Evolutionary conservation across 2,113 vertebrate genomes (phyloP), one percentile per base, ranked within the genome.

Genomic region (Aegithalos caudatus): DNA sequence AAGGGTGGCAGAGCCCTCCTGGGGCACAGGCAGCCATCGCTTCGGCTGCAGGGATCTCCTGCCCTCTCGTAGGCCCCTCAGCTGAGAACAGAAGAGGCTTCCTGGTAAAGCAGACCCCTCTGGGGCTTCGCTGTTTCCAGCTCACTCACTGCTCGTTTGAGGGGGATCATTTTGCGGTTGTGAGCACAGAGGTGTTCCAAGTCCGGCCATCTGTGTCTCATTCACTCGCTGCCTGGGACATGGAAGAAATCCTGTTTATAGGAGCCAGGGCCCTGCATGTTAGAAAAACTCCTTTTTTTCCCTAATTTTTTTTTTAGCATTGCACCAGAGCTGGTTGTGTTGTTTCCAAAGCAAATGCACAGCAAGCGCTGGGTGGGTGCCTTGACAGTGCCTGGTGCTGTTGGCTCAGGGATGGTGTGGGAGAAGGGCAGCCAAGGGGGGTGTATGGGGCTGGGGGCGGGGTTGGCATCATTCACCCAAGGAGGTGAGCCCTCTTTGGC

Each of bases 371-470:
- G 60, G 85, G 72, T 57, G 16, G 48, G 57, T 28, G 3, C 57
- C 42, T 53, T 19, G 15, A 58, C 10, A 2, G 35, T 20, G 48
- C 38, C 35, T 9, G 7, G 8, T 18, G 76, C 86, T 17, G 6
- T 10, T 37, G 70, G 54, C 73, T 54, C 0, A 0, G 37, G 62
- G 56, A 2, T 14, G 62, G 14, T 27, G 54, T 60, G 6, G 81
- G 50, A 77, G 53, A 42, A 71, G 28, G 33, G 72, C 3, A 6
- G 37, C 66, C 24, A 10, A 24, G 37, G 12, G 6, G 22, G 42
- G 1, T 40, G 35, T 23, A 1, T 0, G 0, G 74, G 11, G 16
- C 24, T 65, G 57, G 61, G 48, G 3, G 3, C 0, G 0, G 71
- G 19, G 12, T 38, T 11, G 7, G 81, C 50, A 15, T 76, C 84